phyloP scores from a whole-genome alignment of 1,140 invertebrate species.

The Trichonephila clavata region DNA sequence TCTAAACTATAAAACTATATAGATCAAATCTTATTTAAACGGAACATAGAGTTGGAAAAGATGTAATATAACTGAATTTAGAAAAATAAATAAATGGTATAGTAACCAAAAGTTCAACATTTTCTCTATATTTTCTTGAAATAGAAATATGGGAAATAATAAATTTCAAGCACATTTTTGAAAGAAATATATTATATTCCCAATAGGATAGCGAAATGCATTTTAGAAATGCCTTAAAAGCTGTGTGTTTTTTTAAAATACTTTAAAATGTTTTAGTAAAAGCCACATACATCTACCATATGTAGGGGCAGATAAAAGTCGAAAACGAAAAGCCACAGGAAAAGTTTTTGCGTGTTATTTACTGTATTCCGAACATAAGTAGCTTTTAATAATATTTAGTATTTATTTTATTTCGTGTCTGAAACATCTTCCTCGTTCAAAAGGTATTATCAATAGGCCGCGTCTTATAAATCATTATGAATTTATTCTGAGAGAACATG shows the following conservation, averaged over 20 bases:
- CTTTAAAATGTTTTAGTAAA: not conserved
- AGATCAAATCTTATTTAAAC: not conserved
- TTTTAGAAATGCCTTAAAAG: not conserved
- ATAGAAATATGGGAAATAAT: not conserved
- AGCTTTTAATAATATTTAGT: too few species aligned
- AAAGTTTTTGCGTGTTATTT: not conserved
- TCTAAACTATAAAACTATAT: too few species aligned
- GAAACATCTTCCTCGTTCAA: too few species aligned
- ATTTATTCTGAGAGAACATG: too few species aligned
- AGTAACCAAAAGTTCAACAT: not conserved
- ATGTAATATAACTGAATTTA: not conserved
- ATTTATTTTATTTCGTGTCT: too few species aligned
- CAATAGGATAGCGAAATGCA: not conserved
- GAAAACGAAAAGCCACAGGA: not conserved
- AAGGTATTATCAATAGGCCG: too few species aligned
- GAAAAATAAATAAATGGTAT: not conserved
- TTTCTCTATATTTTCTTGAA: not conserved
- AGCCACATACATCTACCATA: not conserved
- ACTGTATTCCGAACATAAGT: too few species aligned
- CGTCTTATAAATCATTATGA: too few species aligned
- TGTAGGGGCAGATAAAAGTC: not conserved
- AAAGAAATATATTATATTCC: not conserved
- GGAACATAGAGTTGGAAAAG: not conserved
- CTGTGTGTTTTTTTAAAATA: not conserved
- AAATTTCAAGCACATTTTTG: not conserved